A percentile compares a stretch with the other conserved stretches of the same genome.
These are phyloP conservation scores for Coremacera marginata DNA, from an alignment of 2,888 invertebrate species.

Conservation along the genomic window DNA sequence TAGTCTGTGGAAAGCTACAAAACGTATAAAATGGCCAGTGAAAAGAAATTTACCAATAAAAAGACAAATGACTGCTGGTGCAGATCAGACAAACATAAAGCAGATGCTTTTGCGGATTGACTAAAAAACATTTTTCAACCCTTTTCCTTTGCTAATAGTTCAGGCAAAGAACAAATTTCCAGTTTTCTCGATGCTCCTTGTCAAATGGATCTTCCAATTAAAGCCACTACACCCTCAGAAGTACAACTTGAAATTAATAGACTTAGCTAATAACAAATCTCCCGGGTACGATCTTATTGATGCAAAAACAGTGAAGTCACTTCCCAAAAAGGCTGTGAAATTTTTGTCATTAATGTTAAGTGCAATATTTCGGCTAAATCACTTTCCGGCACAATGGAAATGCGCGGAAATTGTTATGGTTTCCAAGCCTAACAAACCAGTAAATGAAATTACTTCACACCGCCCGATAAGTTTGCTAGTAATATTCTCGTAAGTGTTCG, in stretches of 20 bases:
- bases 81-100: not conserved
- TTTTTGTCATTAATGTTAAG: not conserved
- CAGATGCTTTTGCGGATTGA: constrained; percentile 7
- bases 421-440: constrained; percentile 44
- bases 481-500: constrained; percentile 29
- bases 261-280: constrained; percentile 8
- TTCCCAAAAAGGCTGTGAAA: not conserved
- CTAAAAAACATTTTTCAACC: constrained; percentile 4
- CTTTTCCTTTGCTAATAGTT: not conserved
- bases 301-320: not conserved
- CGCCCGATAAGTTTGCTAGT: constrained; percentile 30
- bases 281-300: constrained; percentile 5
- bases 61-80: constrained; percentile 6
- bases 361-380: not conserved
- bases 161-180: too few relatives aligned
- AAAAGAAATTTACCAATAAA: not conserved
- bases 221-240: too few relatives aligned
- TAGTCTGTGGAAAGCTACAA: too few relatives aligned
- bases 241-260: too few relatives aligned
- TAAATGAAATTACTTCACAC: constrained; percentile 30
- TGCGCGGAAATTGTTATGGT: constrained; percentile 23
- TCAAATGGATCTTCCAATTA: too few relatives aligned
- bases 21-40: not conserved
- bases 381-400: constrained; percentile 12
- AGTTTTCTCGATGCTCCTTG: too few relatives aligned